Conservation (phyloP, 2,113 vertebrate species). For the Callopanchax toddi region DNA sequence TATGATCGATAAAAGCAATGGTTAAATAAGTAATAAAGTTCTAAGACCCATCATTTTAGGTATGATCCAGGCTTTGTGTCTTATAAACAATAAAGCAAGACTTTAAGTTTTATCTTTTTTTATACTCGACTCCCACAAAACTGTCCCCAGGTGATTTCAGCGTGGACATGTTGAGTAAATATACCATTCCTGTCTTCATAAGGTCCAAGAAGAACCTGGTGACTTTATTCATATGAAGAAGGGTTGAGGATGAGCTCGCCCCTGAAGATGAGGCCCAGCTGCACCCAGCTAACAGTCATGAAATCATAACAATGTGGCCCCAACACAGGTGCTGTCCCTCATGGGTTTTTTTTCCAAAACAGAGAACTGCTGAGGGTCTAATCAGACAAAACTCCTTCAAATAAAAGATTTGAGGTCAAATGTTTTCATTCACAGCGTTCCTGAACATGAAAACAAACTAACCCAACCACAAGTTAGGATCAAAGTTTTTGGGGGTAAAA, state of each 20-base stretch:
- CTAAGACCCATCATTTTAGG: no score
- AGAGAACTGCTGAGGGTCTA: slow-evolving; percentile 1
- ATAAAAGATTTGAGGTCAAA: slow-evolving; percentile 9
- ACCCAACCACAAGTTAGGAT: background rate
- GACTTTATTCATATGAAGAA: slow-evolving; percentile 77
- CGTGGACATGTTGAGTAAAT: slow-evolving; percentile 78
- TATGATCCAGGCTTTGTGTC: no score
- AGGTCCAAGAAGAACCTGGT: slow-evolving; percentile 62
- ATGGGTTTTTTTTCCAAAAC: slow-evolving; percentile 64
- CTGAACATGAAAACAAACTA: background rate
- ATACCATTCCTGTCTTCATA: slow-evolving; percentile 67
- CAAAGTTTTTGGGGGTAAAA: no score
- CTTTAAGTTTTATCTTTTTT: no score
- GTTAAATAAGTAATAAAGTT: no score
- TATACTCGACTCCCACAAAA: no score
- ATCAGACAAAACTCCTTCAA: slow-evolving; percentile 3
- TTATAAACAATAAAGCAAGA: no score
- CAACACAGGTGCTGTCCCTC: slow-evolving; percentile 67
- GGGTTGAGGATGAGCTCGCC: slow-evolving; percentile 77
- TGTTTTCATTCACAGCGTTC: slow-evolving; percentile 14
- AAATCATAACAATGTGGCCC: slow-evolving; percentile 49
- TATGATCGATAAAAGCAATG: no score
- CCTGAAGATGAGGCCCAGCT: slow-evolving; percentile 62
- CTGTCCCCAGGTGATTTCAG: slow-evolving; percentile 58
- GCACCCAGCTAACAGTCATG: slow-evolving; percentile 20